Evolutionary conservation across 2,888 invertebrate genomes (phyloP), one percentile per base, ranked within the genome.

Genomic region (Dicyrtomina minuta): DNA sequence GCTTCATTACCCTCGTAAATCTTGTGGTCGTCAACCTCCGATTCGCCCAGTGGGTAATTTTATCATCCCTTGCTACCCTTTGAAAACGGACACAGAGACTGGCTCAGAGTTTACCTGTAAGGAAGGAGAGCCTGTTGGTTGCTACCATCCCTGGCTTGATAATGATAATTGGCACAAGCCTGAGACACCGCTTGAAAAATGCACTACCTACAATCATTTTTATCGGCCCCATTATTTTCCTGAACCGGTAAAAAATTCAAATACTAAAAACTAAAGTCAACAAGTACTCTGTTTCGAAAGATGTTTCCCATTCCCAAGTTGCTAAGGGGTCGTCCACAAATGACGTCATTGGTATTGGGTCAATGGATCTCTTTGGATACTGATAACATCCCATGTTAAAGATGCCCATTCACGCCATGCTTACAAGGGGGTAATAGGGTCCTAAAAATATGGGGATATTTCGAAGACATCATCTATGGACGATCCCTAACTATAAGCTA

Each of bases 161-260:
- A 71, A 74, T 53, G 75, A 75, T 13, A 49, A 27, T n/a, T 77
- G 73, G 72, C 59, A 74, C 15, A 70, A 71, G 10, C 74, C 75
- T 12, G 74, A 74, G 5, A 74, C 72, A 6, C 68, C 70, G 1
- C 20, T 74, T 39, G 74, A 75, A 3, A 62, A 67, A 20, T 77
- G 77, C 51, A 77, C 77, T 3, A 77, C 75, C 10, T 75, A 77
- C 70, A 75, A 73, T 10, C 77, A 77, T 66, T 77, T 72, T 46
- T 77, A 74, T 65, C 62, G 51, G 26, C 70, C 70, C 2, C 41
- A 74, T 65, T 51, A 58, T 13, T 70, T 61, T 44, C 61, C 68
- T 15, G 22, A n/a, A 12, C 27, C 64, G 13, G 70, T 70, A 58
- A 49, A 41, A 17, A 15, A 20, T 17, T 22, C 5, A 43, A 46